Evolutionary conservation across 2,888 invertebrate species (phyloP).

Genomic region (Ephialtes manifestator): DNA sequence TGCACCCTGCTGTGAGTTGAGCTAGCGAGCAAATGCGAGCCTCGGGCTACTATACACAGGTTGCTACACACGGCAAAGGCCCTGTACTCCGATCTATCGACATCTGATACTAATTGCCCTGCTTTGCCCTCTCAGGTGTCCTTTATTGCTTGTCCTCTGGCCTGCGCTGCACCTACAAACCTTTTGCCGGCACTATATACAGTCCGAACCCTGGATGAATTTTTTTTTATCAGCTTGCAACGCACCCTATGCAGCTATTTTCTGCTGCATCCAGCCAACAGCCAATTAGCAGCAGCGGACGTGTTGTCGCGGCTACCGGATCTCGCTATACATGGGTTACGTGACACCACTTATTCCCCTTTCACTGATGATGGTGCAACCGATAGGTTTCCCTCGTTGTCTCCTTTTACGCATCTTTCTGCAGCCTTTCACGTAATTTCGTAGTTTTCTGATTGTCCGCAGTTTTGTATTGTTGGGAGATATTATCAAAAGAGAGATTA

Average conservation of each 20-base stretch:
- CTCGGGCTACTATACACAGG: constrained; percentile 75
- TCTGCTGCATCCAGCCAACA: constrained; percentile 58
- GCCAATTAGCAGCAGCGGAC: constrained; percentile 70
- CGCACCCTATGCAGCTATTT: constrained; percentile 44
- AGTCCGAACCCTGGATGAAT: constrained; percentile 25
- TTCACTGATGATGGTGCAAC: constrained; percentile 40
- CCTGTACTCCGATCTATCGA: constrained; percentile 76
- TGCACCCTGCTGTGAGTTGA: constrained; percentile 77
- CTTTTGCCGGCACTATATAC: constrained; percentile 60
- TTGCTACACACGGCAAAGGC: constrained; percentile 74
- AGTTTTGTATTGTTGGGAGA: not conserved
- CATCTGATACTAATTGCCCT: constrained; percentile 84
- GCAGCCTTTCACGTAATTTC: not conserved
- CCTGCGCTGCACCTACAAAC: constrained; percentile 59
- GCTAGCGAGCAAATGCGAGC: constrained; percentile 59
- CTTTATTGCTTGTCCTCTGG: constrained; percentile 67
- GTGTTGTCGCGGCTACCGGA: constrained; percentile 47
- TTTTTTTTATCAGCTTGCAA: constrained; percentile 40
- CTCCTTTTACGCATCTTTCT: constrained; percentile 41
- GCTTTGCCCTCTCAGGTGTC: constrained; percentile 71
- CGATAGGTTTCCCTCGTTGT: constrained; percentile 33
- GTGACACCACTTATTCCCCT: constrained; percentile 68
- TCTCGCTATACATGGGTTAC: constrained; percentile 61
- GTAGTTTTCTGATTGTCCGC: not conserved
- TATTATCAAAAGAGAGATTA: constrained; percentile 11